Conservation (phyloP, 2,797 vertebrate genomes). For the Lepilemur ruficaudatus region DNA sequence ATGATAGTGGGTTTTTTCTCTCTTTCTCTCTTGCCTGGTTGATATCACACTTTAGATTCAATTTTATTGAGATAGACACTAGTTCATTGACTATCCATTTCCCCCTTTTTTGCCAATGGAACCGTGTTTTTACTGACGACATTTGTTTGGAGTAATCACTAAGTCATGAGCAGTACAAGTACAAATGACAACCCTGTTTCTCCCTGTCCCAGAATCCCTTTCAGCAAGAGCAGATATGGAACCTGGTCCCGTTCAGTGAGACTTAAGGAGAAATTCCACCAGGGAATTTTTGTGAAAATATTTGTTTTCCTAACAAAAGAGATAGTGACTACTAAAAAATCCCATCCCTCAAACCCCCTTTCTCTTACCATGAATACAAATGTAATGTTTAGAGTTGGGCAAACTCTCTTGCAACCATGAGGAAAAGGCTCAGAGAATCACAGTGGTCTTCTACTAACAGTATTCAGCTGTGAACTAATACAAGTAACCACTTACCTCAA, state of each 20-base stretch:
- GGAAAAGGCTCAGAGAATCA: background rate
- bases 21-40: background rate
- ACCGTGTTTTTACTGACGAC: background rate
- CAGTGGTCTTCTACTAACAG: background rate
- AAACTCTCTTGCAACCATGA: background rate
- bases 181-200: background rate
- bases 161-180: background rate
- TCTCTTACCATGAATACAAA: background rate
- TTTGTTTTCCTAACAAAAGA: background rate
- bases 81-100: background rate
- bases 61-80: background rate
- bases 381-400: background rate
- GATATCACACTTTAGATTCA: background rate
- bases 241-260: background rate
- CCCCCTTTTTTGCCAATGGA: background rate
- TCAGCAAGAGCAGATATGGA: background rate
- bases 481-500: background rate
- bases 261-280: background rate
- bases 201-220: background rate
- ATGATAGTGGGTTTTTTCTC: background rate
- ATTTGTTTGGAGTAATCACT: background rate
- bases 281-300: background rate
- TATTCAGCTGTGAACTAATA: background rate
- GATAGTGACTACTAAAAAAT: background rate
- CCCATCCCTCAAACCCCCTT: background rate